phyloP scores from a whole-genome alignment of 2,113 vertebrate genomes.

The Holacanthus passer region DNA sequence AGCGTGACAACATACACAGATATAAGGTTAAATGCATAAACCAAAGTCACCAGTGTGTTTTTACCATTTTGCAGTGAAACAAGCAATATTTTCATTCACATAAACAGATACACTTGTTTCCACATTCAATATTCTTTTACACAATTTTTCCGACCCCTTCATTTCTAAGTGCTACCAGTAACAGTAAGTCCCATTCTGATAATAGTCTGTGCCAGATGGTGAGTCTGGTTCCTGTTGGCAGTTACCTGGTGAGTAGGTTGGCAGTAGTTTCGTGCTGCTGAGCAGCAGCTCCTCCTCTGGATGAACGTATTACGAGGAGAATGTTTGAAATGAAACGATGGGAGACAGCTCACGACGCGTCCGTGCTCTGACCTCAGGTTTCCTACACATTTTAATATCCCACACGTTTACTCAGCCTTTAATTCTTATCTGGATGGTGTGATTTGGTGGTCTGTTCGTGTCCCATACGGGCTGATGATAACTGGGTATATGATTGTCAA shows the following conservation, averaged over 20 bases:
- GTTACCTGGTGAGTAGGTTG: constrained; percentile 75
- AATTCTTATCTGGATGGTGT: background rate
- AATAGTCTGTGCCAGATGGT: constrained; percentile 30
- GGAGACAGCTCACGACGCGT: background rate
- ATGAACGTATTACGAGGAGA: constrained; percentile 20
- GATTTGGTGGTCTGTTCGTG: background rate
- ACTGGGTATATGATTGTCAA: constrained; percentile 66
- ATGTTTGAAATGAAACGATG: constrained; percentile 30
- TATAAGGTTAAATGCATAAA: constrained; percentile 76
- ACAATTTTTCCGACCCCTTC: constrained; percentile 2
- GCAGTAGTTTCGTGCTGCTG: constrained; percentile 78
- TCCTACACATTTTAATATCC: background rate
- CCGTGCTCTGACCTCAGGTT: constrained; percentile 8
- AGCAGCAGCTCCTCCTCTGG: constrained; percentile 44
- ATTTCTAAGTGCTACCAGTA: constrained; percentile 63
- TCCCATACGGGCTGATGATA: constrained; percentile 3
- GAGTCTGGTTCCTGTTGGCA: constrained; percentile 69
- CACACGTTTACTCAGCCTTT: background rate
- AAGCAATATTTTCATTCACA: constrained; percentile 74
- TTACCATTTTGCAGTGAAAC: constrained; percentile 70
- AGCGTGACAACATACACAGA: constrained; percentile 68
- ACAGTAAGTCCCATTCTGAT: constrained; percentile 21
- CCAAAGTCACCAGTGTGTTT: constrained; percentile 73
- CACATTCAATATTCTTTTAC: constrained; percentile 69
- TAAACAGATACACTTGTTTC: constrained; percentile 65